A percentile compares a stretch with the other conserved stretches of the same genome.
phyloP scores from a whole-genome alignment of 1,140 invertebrate species.

The Hylaeus volcanicus region DNA sequence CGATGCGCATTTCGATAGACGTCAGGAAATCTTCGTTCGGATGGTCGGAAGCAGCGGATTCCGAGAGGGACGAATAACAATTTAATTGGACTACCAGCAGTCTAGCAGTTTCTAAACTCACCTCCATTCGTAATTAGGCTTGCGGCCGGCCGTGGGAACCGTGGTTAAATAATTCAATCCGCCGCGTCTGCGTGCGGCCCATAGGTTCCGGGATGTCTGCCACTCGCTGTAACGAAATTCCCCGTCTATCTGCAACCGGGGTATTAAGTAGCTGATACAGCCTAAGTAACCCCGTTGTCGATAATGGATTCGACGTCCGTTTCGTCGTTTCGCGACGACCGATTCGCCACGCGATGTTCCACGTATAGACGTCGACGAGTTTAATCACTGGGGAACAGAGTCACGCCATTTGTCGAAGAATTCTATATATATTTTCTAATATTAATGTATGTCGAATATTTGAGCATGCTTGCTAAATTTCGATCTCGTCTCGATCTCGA shows the following conservation, averaged over 20 bases:
- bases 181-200: constrained; percentile 34
- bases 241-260: constrained; percentile 18
- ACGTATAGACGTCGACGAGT: too few relatives aligned
- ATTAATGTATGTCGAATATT: too few relatives aligned
- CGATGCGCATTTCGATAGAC: not conserved
- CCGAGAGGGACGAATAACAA: constrained; percentile 43
- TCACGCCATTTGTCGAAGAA: too few relatives aligned
- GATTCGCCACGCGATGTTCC: not conserved
- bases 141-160: constrained; percentile 38
- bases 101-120: constrained; percentile 40
- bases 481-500: too few relatives aligned
- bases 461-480: too few relatives aligned
- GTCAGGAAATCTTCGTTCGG: not conserved
- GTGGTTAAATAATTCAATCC: constrained; percentile 60
- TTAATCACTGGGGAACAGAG: too few relatives aligned
- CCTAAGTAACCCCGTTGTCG: not conserved
- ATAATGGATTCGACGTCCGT: constrained; percentile 6
- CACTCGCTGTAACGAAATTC: constrained; percentile 43
- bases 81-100: constrained; percentile 55
- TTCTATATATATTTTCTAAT: too few relatives aligned
- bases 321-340: not conserved
- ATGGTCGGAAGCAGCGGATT: constrained; percentile 7
- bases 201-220: constrained; percentile 17
- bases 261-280: constrained; percentile 9
- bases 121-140: constrained; percentile 63